Conservation (phyloP, 2,113 vertebrate species). For the Callospermophilus lateralis region DNA sequence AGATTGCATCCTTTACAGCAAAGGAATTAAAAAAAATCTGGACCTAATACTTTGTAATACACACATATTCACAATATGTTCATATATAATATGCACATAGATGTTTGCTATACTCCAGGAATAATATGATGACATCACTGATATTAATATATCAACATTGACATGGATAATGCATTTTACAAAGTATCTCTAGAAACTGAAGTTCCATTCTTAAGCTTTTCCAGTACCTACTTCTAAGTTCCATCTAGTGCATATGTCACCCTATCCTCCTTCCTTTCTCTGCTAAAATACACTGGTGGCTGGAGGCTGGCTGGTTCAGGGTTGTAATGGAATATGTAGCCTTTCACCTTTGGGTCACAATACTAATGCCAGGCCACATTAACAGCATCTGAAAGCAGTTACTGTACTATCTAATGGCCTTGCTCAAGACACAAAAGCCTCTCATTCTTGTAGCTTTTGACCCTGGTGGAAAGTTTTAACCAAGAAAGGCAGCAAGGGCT, state of each 20-base stretch:
- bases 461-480: background rate
- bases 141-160: background rate
- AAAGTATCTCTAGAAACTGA: background rate
- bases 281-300: background rate
- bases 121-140: background rate
- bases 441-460: background rate
- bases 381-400: conserved; percentile 55
- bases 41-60: background rate
- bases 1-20: conserved; percentile 2
- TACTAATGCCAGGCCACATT: background rate
- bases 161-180: background rate
- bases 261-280: background rate
- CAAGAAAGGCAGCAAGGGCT: background rate
- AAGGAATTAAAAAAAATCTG: background rate
- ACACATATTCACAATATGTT: background rate
- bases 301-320: background rate
- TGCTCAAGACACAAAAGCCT: conserved; percentile 48
- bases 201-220: background rate
- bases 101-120: background rate
- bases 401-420: background rate
- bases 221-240: background rate
- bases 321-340: conserved; percentile 36
- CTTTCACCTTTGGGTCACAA: conserved; percentile 34
- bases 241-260: background rate
- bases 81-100: background rate